Evolutionary conservation across 2,797 vertebrate genomes (phyloP).

Genomic region (Agapornis canus): DNA sequence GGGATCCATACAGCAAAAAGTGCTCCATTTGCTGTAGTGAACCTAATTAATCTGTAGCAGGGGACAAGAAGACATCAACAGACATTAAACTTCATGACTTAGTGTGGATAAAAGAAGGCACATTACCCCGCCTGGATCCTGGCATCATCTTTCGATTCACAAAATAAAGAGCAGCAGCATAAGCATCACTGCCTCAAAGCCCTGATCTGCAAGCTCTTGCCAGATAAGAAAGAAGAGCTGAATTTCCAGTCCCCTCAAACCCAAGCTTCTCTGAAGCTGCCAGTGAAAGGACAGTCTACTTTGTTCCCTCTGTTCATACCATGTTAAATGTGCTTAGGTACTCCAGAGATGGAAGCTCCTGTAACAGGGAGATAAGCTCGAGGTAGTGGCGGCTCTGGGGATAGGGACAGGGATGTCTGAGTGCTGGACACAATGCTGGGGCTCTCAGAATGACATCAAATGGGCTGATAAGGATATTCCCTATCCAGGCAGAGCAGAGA

Average conservation of each 20-base stretch:
- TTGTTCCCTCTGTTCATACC: conserved; percentile 49
- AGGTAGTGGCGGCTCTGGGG: background rate
- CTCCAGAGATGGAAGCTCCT: conserved; percentile 45
- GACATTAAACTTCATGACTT: background rate
- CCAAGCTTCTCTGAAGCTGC: background rate
- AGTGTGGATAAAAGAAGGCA: background rate
- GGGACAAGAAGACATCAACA: background rate
- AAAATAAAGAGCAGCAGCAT: background rate
- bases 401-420: conserved; percentile 19
- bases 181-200: conserved; percentile 13
- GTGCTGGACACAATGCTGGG: conserved; percentile 36
- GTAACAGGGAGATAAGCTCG: conserved; percentile 51
- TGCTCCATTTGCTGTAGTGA: background rate
- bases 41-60: background rate
- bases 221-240: conserved; percentile 21
- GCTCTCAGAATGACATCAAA: conserved; percentile 54
- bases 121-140: background rate
- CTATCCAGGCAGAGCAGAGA: background rate
- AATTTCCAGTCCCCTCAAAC: background rate
- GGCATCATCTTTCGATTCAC: background rate
- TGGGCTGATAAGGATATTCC: conserved; percentile 38
- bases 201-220: background rate
- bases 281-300: background rate
- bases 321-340: conserved; percentile 40
- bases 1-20: background rate